A percentile compares a stretch with the other conserved stretches of the same genome.
phyloP scores from a whole-genome alignment of 1,140 invertebrate species.

The Papilio dardanus region DNA sequence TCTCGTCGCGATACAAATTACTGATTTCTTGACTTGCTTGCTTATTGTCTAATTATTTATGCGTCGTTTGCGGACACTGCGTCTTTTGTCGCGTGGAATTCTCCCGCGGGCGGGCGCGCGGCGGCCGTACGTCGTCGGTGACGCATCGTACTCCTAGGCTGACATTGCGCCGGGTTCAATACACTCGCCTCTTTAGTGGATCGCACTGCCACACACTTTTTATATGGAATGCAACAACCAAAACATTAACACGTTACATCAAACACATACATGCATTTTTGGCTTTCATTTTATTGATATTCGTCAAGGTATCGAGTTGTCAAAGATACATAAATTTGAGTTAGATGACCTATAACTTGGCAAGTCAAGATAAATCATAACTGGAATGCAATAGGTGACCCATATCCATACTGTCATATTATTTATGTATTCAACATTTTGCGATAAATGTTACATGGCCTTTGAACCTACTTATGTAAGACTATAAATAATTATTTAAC shows the following conservation, averaged over 20 bases:
- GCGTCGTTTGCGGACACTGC: slow-evolving; percentile 71
- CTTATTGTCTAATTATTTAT: slow-evolving; percentile 81
- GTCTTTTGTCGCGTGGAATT: slow-evolving; percentile 70
- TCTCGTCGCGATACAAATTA: slow-evolving; percentile 72
- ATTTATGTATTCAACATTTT: not conserved
- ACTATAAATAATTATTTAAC: not conserved
- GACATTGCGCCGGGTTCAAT: slow-evolving; percentile 75
- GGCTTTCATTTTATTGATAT: not conserved
- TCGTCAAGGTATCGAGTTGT: not conserved
- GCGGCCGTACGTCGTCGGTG: slow-evolving; percentile 58
- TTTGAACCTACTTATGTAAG: not conserved
- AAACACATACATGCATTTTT: slow-evolving; percentile 15
- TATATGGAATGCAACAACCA: slow-evolving; percentile 42
- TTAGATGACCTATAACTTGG: not conserved
- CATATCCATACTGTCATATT: not conserved
- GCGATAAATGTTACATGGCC: slow-evolving; percentile 1
- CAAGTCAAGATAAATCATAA: not conserved
- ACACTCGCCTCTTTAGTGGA: slow-evolving; percentile 60
- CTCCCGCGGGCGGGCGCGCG: slow-evolving; percentile 53
- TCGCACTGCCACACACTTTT: slow-evolving; percentile 48
- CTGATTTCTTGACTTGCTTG: slow-evolving; percentile 77
- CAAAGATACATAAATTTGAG: not conserved
- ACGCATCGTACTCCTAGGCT: slow-evolving; percentile 72
- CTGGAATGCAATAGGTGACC: not conserved
- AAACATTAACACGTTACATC: slow-evolving; percentile 40